Conservation (phyloP, 2,797 vertebrate species). For the Dicrostonyx torquatus region DNA sequence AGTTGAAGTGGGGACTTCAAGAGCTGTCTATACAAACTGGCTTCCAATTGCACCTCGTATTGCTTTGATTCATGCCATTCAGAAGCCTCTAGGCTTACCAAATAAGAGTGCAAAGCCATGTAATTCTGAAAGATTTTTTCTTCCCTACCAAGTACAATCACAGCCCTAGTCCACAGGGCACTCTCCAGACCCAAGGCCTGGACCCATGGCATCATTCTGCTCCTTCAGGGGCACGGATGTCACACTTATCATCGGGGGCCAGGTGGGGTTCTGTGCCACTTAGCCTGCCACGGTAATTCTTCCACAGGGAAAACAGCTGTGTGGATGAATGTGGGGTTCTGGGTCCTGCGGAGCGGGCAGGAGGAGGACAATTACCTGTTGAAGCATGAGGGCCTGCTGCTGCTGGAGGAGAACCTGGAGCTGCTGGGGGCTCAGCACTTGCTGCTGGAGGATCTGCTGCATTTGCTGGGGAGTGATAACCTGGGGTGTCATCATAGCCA, state of each 20-base stretch:
- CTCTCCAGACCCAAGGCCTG: neutral
- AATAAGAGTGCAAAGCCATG: constrained; percentile 64
- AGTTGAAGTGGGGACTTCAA: constrained; percentile 44
- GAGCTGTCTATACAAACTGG: constrained; percentile 24
- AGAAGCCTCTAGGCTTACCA: constrained; percentile 65
- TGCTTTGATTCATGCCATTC: constrained; percentile 52
- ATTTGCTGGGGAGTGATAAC: constrained; percentile 99
- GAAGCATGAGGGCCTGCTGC: constrained; percentile 99
- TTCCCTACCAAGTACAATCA: constrained; percentile 60
- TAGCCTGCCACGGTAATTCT: neutral
- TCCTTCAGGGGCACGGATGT: neutral
- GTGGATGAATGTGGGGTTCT: accelerated
- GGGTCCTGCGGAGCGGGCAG: accelerated
- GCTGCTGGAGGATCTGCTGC: constrained; percentile 99
- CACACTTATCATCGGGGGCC: constrained; percentile 30
- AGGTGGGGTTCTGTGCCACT: neutral
- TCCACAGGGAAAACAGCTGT: neutral
- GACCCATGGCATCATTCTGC: neutral
- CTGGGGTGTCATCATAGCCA: constrained; percentile 99
- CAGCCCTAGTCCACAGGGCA: neutral
- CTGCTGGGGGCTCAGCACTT: constrained; percentile 99
- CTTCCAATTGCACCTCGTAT: neutral
- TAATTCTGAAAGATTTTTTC: constrained; percentile 64
- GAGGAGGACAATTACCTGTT: constrained; percentile 92
- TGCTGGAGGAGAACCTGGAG: constrained; percentile 99